Evolutionary conservation across 2,888 invertebrate genomes (phyloP), one percentile per base, ranked within the genome.

Genomic region (Dryobotodes eremita): DNA sequence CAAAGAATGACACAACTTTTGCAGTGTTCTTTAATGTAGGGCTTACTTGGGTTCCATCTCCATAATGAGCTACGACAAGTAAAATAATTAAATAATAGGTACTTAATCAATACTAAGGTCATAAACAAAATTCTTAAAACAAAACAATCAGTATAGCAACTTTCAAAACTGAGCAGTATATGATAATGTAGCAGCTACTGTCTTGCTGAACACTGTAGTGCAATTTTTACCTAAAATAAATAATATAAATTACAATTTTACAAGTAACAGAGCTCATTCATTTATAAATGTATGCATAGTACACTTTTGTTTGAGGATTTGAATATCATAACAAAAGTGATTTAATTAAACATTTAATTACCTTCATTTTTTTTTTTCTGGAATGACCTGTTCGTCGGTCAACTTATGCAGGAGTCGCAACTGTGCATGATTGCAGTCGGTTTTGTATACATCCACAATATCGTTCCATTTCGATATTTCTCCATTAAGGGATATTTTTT

Each of bases 181-280:
- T 17, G 62, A 50, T 11, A 72, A 31, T 50, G 71, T 48, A 66
- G 71, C 71, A 48, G 71, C 31, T 62, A 62, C 71, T 48, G 61
- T 61, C 20, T 71, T 71, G 42, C 59, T 71, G n/a, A 71, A 59
- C 20, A 59, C 59, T 15, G n/a, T 15, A 46, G 42, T 42, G n/a
- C 70, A 59, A 59, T 59, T 59, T 53, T 71, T 59, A 71, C 70
- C 70, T 71, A 46, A 59, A 71, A 71, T 57, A 31, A 46, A n/a
- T n/a, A n/a, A n/a, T n/a, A n/a, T n/a, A n/a, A n/a, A n/a, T n/a
- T n/a, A n/a, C n/a, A n/a, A n/a, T n/a, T n/a, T n/a, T n/a, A n/a
- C n/a, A n/a, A n/a, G n/a, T n/a, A n/a, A n/a, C n/a, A n/a, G n/a
- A n/a, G n/a, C n/a, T n/a, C n/a, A n/a, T n/a, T n/a, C n/a, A n/a